Base-by-base conservation (phyloP, 2,888 invertebrate genomes). In the Andrena camellia region DNA sequence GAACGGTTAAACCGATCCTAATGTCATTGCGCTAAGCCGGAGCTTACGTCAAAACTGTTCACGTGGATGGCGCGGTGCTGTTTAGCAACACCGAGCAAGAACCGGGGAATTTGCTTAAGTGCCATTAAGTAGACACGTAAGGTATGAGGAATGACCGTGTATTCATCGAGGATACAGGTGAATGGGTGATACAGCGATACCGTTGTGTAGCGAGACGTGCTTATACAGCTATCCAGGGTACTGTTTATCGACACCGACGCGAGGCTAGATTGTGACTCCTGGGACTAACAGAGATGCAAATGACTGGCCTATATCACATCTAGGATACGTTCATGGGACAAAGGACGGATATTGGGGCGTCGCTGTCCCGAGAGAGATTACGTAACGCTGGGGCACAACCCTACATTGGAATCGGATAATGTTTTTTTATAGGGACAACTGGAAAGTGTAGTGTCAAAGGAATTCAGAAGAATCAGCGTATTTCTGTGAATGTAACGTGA, bases 201-300 rank as follows among this genome's bases (percentile, higher is more conserved):
- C 60, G 60, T 31, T 66, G 64, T 76, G 68, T 70, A 59, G 60
- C n/a, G 59, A 71, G 78, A 74, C 78, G 67, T 73, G 78, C 79
- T 84, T 83, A 82, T 74, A 63, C 80, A 78, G 75, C 70, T 83
- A 88, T 57, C 80, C 76, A 54, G 69, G 67, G 68, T 81, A 86
- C 84, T 89, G 89, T 90, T 90, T 90, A 90, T 90, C 90, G 90
- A 90, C 90, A 85, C 70, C 66, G 72, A 83, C 74, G 78, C 63
- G 72, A 68, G 69, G 75, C 72, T 64, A 75, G 81, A 83, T 78
- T 81, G 75, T 83, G 86, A 85, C 86, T 87, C 83, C 62, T 50
- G 81, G 79, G 83, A 82, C 81, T 68, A 83, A 84, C 81, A 75
- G 81, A 73, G 83, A 90, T 89, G 90, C 88, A 88, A 90, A 90